Base-by-base conservation (phyloP, 2,113 vertebrate genomes). In the Campylomormyrus numenius region DNA sequence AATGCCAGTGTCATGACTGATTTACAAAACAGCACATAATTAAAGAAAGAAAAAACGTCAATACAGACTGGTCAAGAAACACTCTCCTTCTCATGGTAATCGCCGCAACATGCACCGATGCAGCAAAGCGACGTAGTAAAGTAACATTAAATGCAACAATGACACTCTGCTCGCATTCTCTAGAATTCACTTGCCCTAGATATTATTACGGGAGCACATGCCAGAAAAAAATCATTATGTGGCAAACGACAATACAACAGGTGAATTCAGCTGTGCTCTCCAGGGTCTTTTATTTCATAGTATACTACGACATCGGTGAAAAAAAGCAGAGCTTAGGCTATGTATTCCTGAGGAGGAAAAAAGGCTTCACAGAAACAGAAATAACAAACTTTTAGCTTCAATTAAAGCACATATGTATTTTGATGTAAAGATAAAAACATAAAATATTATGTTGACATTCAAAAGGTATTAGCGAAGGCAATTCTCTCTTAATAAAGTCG, bases 1-100 rank as follows among this genome's bases (percentile, higher is more conserved):
- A 56, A 83, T 77, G 58, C 15, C 35, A 56, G 58, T 77, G 80
- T 5, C 35, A 24, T 85, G 66, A 70, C 83, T 89, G 50, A 88
- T 88, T 56, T 88, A 80, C 88, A 90, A 89, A 91, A 50, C 11
- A 89, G 5, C 46, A 89, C 46, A 66, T 89, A 90, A 87, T 46
- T 85, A 52, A 84, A 85, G 42, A 39, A 21, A 45, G 7, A 85
- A n/a, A 84, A 48, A 85, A 85, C 15, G 77, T 80, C 35, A 80
- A 80, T 42, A 80, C 7, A n/a, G 42, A 9, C 35, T n/a, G 39
- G 21, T 24, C 35, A 48, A n/a, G 24, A 80, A 91, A 66, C 15
- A 53, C 62, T 21, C 45, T 10, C 77, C 56, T 19, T 87, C 39
- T 52, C 39, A 15, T 24, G 10, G 83, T 46, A 45, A 83, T 83